Base-by-base conservation (phyloP, 2,113 vertebrate genomes). In the Protobothrops flavoviridis region DNA sequence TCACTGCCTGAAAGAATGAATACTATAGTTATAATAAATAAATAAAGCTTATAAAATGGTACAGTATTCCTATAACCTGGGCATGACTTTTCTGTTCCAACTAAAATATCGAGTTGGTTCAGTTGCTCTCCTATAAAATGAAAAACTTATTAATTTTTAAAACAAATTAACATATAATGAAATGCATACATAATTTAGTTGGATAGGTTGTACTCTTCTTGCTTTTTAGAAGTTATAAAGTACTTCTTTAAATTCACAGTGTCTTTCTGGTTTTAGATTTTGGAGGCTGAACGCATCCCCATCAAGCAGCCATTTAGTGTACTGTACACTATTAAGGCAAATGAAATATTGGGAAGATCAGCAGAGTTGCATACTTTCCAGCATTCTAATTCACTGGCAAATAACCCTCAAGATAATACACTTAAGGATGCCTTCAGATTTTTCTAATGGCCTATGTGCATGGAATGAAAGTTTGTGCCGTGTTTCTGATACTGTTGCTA, bases 11-110 rank as follows among this genome's bases (percentile, higher is more conserved):
- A 93, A 94, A 87, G 64, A 94, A 94, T 23, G 87, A 7, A 21
- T 69, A 39, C n/a, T 39, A 33, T 39, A 3, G 39, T 7, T 0
- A 0, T 74, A 52, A 94, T 59, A 95, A 91, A 55, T 61, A 94
- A 87, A 6, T 92, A 55, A 89, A 94, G 88, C 92, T 90, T 85
- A 61, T 89, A 29, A 88, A 92, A 85, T 33, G 57, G 39, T 15
- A 69, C 12, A n/a, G 4, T 33, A 90, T 86, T n/a, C 43, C 45
- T 95, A 95, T 89, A 95, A 94, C 3, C 3, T 94, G 92, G 88
- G 21, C 55, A 90, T 95, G 56, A 59, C 21, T 15, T 45, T 0
- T 87, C 8, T 1, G n/a, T 39, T 1, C 0, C n/a, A 12, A 5
- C 13, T 29, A 86, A 93, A 93, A 94, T 10, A 3, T 59, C 0